Evolutionary conservation across 2,113 vertebrate genomes (phyloP).

Genomic region (Pavo muticus): DNA sequence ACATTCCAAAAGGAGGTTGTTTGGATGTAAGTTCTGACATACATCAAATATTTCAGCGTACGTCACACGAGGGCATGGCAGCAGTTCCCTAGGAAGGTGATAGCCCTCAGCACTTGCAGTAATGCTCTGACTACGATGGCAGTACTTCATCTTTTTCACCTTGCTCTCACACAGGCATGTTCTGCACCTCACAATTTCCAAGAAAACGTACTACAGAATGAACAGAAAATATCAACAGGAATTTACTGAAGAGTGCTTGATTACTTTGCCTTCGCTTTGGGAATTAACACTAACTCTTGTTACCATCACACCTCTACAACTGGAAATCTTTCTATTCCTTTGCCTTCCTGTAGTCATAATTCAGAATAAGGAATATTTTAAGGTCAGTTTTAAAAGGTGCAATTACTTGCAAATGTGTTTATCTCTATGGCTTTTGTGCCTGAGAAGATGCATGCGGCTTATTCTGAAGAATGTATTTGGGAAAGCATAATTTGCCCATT

Average conservation of each 20-base stretch:
- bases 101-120: neutral
- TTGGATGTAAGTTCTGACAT: neutral
- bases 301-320: neutral
- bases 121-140: no score
- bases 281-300: neutral
- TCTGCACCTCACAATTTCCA: neutral
- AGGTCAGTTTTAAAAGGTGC: neutral
- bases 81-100: neutral
- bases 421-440: neutral
- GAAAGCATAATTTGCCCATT: neutral
- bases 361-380: neutral
- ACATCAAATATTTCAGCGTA: rapidly evolving
- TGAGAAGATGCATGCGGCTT: neutral
- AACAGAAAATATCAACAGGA: neutral
- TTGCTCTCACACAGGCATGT: neutral
- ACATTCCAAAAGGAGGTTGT: neutral
- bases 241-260: neutral
- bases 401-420: neutral
- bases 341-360: neutral
- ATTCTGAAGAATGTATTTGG: neutral
- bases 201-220: neutral
- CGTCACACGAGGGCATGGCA: rapidly evolving
- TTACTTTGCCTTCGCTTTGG: neutral
- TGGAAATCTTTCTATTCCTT: neutral
- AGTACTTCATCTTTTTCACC: neutral